Percentiles rank a stretch among this genome's conserved stretches.
Conservation (phyloP, 2,797 vertebrate species). For the Lepidocolaptes lacrymiger region DNA sequence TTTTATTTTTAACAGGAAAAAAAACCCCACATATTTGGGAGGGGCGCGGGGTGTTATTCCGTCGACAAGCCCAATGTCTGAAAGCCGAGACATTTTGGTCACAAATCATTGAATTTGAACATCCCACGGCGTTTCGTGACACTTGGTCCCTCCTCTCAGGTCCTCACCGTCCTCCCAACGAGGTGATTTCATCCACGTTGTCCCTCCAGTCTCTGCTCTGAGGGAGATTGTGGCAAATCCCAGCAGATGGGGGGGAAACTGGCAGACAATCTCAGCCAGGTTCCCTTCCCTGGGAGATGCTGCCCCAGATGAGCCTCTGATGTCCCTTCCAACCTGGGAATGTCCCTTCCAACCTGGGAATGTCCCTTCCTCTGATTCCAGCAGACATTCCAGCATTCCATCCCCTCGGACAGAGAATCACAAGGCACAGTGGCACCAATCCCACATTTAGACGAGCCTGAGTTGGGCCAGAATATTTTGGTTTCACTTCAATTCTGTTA, state of each 20-base stretch:
- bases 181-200: fast-evolving
- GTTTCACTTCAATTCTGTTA: neutral
- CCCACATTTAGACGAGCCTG: fast-evolving
- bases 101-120: neutral
- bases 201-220: too few species aligned
- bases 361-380: neutral
- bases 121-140: neutral
- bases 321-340: neutral
- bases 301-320: neutral
- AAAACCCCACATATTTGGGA: neutral
- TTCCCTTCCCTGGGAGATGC: neutral
- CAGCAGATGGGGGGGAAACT: neutral
- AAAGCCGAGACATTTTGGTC: fast-evolving
- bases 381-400: neutral
- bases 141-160: fast-evolving
- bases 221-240: fast-evolving
- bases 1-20: neutral
- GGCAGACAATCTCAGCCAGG: neutral
- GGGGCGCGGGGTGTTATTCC: neutral
- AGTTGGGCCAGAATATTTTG: neutral
- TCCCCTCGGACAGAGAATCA: neutral
- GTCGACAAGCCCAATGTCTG: neutral
- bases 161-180: fast-evolving
- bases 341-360: neutral
- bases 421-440: neutral